Base-by-base conservation (phyloP, 2,888 invertebrate species). In the Callinectes sapidus region DNA sequence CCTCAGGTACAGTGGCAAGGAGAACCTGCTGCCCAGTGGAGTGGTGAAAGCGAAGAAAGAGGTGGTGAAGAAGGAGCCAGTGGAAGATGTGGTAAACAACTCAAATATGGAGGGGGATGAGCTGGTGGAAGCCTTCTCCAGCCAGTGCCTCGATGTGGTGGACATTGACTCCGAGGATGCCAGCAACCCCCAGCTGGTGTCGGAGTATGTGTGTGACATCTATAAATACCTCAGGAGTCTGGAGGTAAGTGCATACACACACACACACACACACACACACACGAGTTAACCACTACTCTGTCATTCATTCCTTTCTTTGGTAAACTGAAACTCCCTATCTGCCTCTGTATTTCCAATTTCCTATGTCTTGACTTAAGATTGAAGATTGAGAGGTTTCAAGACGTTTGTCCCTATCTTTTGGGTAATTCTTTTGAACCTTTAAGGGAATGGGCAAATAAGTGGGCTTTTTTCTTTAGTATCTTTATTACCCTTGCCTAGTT, bases 131-230 rank as follows among this genome's bases (percentile, higher is more conserved):
- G 94, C 94, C 1, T 95, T 93, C 81, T 95, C 94, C n/a, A 93
- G 90, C 54, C 91, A 95, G 71, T 92, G 94, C 10, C 94, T 95
- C 32, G 91, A 95, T 93, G 95, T 95, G 92, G 95, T 95, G 32
- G 97, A 98, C 95, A 98, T 98, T 95, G 98, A 98, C 95, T 95
- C 95, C 95, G 97, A 97, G 89, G 98, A 98, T 95, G 96, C 96
- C 81, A 96, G 97, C 87, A 98, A 98, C 95, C 97, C 98, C 3
- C 96, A 97, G 95, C 96, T 98, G 95, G 97, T 98, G 95, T 97
- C 97, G 28, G 97, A 97, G 95, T 99, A 99, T 95, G 97, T 98
- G 61, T 97, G 98, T 95, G 98, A 99, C 95, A 99, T 99, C 95
- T 98, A 98, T 95, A 96, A 96, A 32, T 98, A 99, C 96, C 96